Evolutionary conservation across 2,797 vertebrate genomes (phyloP), one percentile per base, ranked within the genome.

Genomic region (Perodicticus potto): DNA sequence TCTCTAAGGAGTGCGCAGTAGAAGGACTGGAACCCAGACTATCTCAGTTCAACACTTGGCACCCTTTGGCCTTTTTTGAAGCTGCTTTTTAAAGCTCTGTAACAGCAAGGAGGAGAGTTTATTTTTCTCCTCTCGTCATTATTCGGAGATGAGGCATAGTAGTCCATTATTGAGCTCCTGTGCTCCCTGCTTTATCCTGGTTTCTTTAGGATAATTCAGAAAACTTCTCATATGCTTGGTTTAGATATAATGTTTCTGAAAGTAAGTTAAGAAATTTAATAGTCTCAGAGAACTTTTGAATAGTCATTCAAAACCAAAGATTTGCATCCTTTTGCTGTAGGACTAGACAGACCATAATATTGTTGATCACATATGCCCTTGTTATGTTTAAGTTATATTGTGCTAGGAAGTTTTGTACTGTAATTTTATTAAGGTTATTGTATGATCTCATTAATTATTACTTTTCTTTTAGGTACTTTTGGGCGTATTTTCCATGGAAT

Each of bases 401-500:
- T 96, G 32, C 23, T 61, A 91, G 40, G n/a, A 88, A 77, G 5
- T 84, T 93, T 3, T 69, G 19, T 67, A 67, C 34, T 80, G 34
- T 0, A 78, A 37, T 70, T 85, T 61, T 97, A 37, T 83, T 5
- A 72, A 37, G 22, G 7, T 73, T 92, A 82, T 72, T 49, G 43
- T 22, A 10, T 61, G 4, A 29, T 74, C 1, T 92, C 73, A 89
- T 97, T 93, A 40, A 97, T 77, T 95, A 49, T 97, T 97, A 90
- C 96, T 97, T 97, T 96, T 96, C 96, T 97, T 61, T 65, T 97
- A 99, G 99, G 99, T 97, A 99, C 99, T 0, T 99, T 99, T 99
- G 99, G 99, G 13, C 99, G 99, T 93, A 99, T 99, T 98, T 99
- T 99, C 97, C 99, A 99, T 9, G 99, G 99, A 27, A 98, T 99